Percentiles rank a stretch among this genome's conserved stretches.
Conservation (phyloP, 2,888 invertebrate genomes). For the Macaria liturata region DNA sequence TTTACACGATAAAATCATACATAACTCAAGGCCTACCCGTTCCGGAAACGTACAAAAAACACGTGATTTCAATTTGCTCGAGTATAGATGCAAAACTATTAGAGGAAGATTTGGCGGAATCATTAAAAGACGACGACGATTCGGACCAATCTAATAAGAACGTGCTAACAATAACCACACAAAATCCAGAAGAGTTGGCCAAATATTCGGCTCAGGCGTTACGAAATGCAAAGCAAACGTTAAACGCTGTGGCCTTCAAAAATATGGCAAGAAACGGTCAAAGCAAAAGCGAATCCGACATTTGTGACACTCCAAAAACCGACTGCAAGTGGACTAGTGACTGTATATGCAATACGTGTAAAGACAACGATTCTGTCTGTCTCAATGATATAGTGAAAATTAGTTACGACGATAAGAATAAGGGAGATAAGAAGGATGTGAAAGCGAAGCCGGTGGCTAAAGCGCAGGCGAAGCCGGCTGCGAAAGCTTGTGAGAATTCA, state of each 20-base stretch:
- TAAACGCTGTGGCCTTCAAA: slow-evolving; percentile 69
- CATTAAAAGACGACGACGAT: slow-evolving; percentile 42
- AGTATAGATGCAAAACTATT: slow-evolving; percentile 66
- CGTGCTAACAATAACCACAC: slow-evolving; percentile 41
- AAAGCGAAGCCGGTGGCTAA: slow-evolving; percentile 45
- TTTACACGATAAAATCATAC: slow-evolving; percentile 70
- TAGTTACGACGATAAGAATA: slow-evolving; percentile 51
- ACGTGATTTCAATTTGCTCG: slow-evolving; percentile 69
- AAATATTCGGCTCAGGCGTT: slow-evolving; percentile 73
- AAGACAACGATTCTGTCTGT: slow-evolving; percentile 52
- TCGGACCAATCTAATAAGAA: slow-evolving; percentile 30
- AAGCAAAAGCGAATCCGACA: slow-evolving; percentile 66
- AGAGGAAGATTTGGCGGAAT: slow-evolving; percentile 63
- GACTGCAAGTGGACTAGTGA: slow-evolving; percentile 76
- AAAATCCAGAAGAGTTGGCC: slow-evolving; percentile 63
- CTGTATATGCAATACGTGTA: slow-evolving; percentile 63
- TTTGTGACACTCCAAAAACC: slow-evolving; percentile 65
- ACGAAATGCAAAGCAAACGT: slow-evolving; percentile 65
- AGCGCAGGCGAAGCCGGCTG: slow-evolving; percentile 48
- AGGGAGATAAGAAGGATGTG: slow-evolving; percentile 41
- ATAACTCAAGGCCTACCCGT: slow-evolving; percentile 68
- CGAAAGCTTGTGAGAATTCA: slow-evolving; percentile 67
- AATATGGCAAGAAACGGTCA: slow-evolving; percentile 64
- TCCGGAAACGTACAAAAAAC: slow-evolving; percentile 70
- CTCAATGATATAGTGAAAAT: slow-evolving; percentile 60